A percentile compares a stretch with the other conserved stretches of the same genome.
These are phyloP conservation scores for Sebastes aleutianus DNA, from an alignment of 2,797 vertebrate species.

Conservation along the genomic window DNA sequence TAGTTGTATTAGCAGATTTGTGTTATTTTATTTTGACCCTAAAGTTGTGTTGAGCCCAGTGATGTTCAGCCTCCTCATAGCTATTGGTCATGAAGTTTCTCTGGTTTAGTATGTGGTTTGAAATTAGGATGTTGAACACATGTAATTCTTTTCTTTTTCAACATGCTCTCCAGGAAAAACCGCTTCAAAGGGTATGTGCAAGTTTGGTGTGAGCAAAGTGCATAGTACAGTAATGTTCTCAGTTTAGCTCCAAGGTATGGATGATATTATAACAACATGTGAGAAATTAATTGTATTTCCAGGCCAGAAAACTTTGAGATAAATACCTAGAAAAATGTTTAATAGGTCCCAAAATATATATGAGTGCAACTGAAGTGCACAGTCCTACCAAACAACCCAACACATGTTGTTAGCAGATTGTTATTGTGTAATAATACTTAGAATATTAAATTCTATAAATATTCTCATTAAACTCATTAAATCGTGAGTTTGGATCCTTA, in stretches of 20 bases:
- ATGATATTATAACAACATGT: not conserved
- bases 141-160: conserved; percentile 20
- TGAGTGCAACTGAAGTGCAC: not conserved
- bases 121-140: not conserved
- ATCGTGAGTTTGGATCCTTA: not conserved
- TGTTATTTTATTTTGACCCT: not conserved
- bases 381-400: not conserved
- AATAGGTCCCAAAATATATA: not conserved
- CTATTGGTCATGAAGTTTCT: not conserved
- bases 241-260: not conserved
- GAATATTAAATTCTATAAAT: not conserved
- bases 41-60: not conserved
- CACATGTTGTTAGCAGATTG: not conserved
- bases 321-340: not conserved
- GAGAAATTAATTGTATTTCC: not conserved
- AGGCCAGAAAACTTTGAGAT: not conserved
- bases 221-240: not conserved
- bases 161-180: conserved; percentile 78
- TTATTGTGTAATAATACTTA: not conserved
- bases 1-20: not conserved
- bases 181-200: conserved; percentile 78
- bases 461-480: not conserved
- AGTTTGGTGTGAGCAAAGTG: not conserved
- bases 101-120: not conserved
- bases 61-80: not conserved